Evolutionary conservation across 2,888 invertebrate species (phyloP).

Genomic region (Homarus gammarus): DNA sequence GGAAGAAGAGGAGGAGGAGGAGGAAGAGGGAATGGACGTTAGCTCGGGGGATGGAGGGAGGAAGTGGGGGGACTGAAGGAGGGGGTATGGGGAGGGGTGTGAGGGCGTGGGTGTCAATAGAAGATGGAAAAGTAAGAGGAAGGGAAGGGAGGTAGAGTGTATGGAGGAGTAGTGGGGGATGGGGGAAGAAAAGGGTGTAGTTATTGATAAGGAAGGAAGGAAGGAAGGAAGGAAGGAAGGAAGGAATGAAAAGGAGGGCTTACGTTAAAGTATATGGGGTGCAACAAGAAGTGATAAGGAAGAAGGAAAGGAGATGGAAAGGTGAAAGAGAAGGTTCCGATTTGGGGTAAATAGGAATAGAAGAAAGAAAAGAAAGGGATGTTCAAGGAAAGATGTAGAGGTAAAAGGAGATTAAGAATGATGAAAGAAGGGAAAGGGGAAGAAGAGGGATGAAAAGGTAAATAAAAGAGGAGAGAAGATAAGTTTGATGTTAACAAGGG

Average conservation of each 20-base stretch:
- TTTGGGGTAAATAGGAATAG: not conserved
- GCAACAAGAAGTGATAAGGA: not conserved
- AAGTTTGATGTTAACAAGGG: no score
- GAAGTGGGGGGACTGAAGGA: not conserved
- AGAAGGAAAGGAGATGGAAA: not conserved
- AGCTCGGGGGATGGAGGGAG: no score
- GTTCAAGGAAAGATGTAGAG: not conserved
- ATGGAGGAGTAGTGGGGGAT: not conserved
- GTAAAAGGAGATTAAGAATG: not conserved
- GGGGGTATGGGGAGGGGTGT: not conserved
- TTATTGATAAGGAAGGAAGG: not conserved
- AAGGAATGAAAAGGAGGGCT: not conserved
- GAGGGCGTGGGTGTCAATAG: not conserved
- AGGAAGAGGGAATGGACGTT: no score
- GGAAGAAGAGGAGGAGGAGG: conserved; percentile 11
- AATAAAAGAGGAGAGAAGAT: not conserved
- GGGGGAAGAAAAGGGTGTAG: not conserved
- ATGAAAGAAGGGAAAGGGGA: not conserved
- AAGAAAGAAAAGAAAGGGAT: not conserved
- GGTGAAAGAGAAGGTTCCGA: not conserved
- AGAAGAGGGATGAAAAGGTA: not conserved
- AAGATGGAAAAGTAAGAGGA: not conserved
- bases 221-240: not conserved
- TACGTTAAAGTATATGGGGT: not conserved
- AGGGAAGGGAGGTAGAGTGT: not conserved